Evolutionary conservation across 2,888 invertebrate species (phyloP), one percentile per base, ranked within the genome.

Genomic region (Dynastes hyllus): DNA sequence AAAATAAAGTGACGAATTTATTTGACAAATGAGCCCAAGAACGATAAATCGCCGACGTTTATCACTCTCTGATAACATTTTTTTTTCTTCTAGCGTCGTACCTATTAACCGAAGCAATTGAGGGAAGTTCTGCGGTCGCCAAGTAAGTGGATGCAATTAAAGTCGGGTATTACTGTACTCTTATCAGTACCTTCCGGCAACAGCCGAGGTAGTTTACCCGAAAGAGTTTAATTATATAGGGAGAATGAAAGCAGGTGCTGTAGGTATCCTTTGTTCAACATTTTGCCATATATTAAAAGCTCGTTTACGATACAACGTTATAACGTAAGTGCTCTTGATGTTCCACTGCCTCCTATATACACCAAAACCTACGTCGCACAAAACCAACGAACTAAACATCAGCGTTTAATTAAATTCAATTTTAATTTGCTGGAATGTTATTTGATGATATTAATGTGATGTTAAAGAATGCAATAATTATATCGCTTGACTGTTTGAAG

Each of bases 171-270:
- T 45, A 58, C 45, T 73, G 37, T 65, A 79, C 79, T 79, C 81
- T 81, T 81, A 81, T 81, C 81, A 61, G 79, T 61, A 58, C 78
- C 79, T 78, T 81, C 79, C 78, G 81, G 79, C 81, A 75, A 16
- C 77, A 69, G 27, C 75, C 67, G 69, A 63, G 71, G 76, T 78
- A 81, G 75, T 79, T 76, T 63, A 75, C 50, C 78, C 78, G 79
- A 79, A 79, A 81, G 81, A 81, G 81, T 81, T 81, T 81, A 81
- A 81, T 81, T 81, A 78, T 61, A 73, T 71, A 53, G 81, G 78
- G 76, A 79, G 79, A 75, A 81, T 76, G 81, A 78, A 70, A 81
- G 77, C 79, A 79, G 80, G 79, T 80, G 77, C 70, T 69, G 53
- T 50, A 78, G 67, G 79, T 61, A 65, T 45, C 76, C 81, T 79